Evolutionary conservation across 2,888 invertebrate genomes (phyloP), one percentile per base, ranked within the genome.

Genomic region (Apodemia zela): DNA sequence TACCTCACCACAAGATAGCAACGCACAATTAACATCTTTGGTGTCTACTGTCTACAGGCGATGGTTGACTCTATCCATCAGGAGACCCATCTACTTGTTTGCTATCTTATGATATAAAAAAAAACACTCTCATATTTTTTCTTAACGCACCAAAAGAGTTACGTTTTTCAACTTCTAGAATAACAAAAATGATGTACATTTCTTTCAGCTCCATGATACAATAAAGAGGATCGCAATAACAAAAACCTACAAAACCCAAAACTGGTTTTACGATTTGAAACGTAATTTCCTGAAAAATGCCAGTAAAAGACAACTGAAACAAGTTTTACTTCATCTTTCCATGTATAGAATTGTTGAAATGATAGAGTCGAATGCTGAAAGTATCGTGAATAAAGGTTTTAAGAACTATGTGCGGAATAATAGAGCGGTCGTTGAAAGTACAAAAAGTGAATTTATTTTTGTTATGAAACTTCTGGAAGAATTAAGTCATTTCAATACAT

Each of bases 131-230:
- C n/a, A n/a, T n/a, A n/a, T n/a, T n/a, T n/a, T n/a, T n/a, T n/a
- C n/a, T n/a, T n/a, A 29, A 29, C 29, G 29, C 29, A 4, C 29
- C 29, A 29, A 3, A 25, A 25, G 5, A 5, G 29, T 29, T 5
- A 3, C 4, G 3, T 29, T 29, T 21, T 2, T 29, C 5, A 29
- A 29, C 29, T 5, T 29, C 5, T 29, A 29, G 4, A 29, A 29
- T 33, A 1, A 8, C 33, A 33, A 33, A 33, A 8, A 33, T 33
- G 29, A 2, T 29, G 29, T 33, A 8, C 8, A 4, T 29, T 29
- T 42, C 42, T 84, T 83, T 59, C 78, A 90, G 90, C 62, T 90
- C 0, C 87, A 90, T 65, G 75, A 74, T 4, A 78, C 85, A 0
- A 62, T 89, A 17, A 83, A 78, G 61, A 71, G 80, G 17, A 79